These are phyloP conservation scores for Crax fasciolata DNA, from an alignment of 2,797 vertebrate genomes.

Conservation along the genomic window DNA sequence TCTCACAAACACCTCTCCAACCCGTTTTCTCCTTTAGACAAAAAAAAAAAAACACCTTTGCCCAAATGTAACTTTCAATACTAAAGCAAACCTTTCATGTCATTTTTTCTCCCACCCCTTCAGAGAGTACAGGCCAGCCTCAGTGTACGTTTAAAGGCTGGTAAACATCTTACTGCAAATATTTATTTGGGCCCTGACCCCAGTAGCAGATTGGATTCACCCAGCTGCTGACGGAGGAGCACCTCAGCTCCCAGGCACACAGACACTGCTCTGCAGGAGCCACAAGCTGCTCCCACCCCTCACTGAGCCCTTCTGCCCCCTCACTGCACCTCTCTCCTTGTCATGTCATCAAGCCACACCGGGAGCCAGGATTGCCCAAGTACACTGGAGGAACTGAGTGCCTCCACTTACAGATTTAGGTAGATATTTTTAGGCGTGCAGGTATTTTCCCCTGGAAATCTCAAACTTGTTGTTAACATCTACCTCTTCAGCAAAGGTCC, in stretches of 20 bases:
- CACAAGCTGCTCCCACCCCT: rapidly evolving
- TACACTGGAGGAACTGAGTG: background rate
- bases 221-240: background rate
- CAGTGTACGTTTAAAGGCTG: background rate
- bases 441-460: background rate
- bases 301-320: background rate
- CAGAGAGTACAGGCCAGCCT: background rate
- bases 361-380: background rate
- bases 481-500: background rate
- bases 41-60: background rate
- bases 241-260: background rate
- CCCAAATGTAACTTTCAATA: background rate
- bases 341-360: rapidly evolving
- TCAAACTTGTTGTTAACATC: rapidly evolving
- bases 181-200: constrained; percentile 40
- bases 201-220: constrained; percentile 12
- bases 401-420: background rate
- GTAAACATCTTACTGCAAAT: constrained; percentile 5
- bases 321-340: background rate
- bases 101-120: background rate
- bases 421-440: background rate
- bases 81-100: constrained; percentile 14
- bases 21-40: background rate
- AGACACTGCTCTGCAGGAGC: background rate
- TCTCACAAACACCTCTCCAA: background rate